Percentiles rank a stretch among this genome's conserved stretches.
Evolutionary conservation across 2,797 vertebrate genomes (phyloP).

Genomic region (Notolepis coatsorum): DNA sequence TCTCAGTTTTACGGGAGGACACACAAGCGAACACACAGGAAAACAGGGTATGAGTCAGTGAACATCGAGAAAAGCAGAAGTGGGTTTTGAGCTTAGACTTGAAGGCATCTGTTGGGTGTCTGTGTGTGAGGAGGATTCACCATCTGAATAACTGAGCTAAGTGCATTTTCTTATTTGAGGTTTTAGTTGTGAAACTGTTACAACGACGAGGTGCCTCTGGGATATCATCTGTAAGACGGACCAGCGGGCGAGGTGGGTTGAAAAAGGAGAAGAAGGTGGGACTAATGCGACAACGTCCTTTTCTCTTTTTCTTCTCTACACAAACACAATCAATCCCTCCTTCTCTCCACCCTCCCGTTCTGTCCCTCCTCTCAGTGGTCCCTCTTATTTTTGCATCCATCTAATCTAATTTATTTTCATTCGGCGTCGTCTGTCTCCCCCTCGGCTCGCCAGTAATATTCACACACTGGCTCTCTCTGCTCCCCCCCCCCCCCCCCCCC

Average conservation of each 20-base stretch:
- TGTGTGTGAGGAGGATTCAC: too few relatives aligned
- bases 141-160: too few relatives aligned
- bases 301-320: constrained; percentile 24
- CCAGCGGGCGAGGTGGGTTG: constrained; percentile 10
- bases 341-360: background rate
- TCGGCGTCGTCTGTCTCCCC: constrained; percentile 31
- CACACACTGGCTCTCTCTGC: too few relatives aligned
- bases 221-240: constrained; percentile 5
- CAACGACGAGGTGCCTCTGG: constrained; percentile 46
- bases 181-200: constrained; percentile 27
- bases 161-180: too few relatives aligned
- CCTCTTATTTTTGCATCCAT: constrained; percentile 31
- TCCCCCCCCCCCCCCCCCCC: constrained; percentile 24
- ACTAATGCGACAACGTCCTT: constrained; percentile 22
- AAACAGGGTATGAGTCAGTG: too few relatives aligned
- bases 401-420: constrained; percentile 46
- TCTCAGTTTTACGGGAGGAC: too few relatives aligned
- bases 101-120: too few relatives aligned
- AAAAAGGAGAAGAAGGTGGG: constrained; percentile 30
- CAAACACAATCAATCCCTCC: constrained; percentile 23
- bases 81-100: too few relatives aligned
- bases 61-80: too few relatives aligned
- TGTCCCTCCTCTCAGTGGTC: constrained; percentile 10
- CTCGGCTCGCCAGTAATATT: constrained; percentile 36
- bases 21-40: too few relatives aligned